A percentile compares a stretch with the other conserved stretches of the same genome.
Conservation (phyloP, 2,888 invertebrate genomes). For the Drosophila diplacantha region DNA sequence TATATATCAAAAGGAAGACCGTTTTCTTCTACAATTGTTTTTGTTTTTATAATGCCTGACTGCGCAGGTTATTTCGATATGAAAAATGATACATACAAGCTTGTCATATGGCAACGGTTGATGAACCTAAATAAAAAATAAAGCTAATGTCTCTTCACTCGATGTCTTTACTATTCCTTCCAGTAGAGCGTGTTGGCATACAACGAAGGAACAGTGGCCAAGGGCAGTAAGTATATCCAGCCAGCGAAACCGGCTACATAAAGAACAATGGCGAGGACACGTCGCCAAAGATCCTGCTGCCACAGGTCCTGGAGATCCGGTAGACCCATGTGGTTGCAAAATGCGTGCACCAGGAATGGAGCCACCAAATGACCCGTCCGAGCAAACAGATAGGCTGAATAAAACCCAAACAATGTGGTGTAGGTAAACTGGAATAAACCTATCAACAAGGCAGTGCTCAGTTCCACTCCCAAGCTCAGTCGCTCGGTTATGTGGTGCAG, state of each 20-base stretch:
- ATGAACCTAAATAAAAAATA: constrained; percentile 7
- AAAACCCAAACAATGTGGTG: constrained; percentile 95
- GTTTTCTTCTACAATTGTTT: constrained; percentile 23
- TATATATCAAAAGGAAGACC: constrained; percentile 46
- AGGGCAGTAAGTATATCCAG: constrained; percentile 87
- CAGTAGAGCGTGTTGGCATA: constrained; percentile 82
- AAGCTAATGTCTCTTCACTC: constrained; percentile 6
- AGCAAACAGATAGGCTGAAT: constrained; percentile 94
- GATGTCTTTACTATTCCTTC: constrained; percentile 55
- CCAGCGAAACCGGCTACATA: constrained; percentile 86
- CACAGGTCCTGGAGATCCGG: constrained; percentile 89
- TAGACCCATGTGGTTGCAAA: constrained; percentile 98
- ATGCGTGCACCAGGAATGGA: constrained; percentile 92
- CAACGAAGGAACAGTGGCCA: constrained; percentile 85
- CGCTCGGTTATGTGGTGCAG: constrained; percentile 93
- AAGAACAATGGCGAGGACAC: constrained; percentile 81
- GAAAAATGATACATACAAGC: constrained; percentile 10
- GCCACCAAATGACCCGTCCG: constrained; percentile 94
- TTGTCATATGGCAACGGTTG: constrained; percentile 50
- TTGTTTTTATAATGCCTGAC: constrained; percentile 7
- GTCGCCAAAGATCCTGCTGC: constrained; percentile 80
- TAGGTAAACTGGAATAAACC: constrained; percentile 93
- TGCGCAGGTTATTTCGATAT: constrained; percentile 39
- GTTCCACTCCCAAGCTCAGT: constrained; percentile 83
- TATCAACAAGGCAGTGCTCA: constrained; percentile 84